Base-by-base conservation (phyloP, 2,113 vertebrate genomes). In the Albula goreensis region DNA sequence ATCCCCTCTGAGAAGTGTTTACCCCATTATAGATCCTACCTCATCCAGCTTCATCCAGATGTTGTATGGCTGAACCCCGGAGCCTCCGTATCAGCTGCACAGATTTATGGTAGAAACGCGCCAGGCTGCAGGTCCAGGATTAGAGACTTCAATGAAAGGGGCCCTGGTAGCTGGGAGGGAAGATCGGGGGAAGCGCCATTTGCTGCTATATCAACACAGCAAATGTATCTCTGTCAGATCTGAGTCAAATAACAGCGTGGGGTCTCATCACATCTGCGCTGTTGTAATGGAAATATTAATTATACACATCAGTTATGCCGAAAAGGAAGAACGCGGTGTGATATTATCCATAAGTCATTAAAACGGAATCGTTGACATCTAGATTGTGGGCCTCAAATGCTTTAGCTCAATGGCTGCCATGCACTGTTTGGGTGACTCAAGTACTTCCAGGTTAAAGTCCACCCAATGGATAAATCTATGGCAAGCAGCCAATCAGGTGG, bases 281-380 rank as follows among this genome's bases (percentile, higher is more conserved):
- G 90, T 92, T 93, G 92, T 94, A 94, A 94, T 94, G 90, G 85
- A 93, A 94, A 93, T 92, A 93, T 93, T 95, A 94, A 95, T 95
- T 93, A 95, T 88, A 92, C 92, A 93, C 91, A 94, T 95, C 94
- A 93, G 93, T 94, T 95, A 94, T 93, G 88, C 89, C 25, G 80
- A 87, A 89, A 91, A 93, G 31, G 88, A 93, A 94, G 91, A 90
- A 31, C n/a, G 89, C 81, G 84, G 89, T 89, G 85, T 92, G 89
- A 93, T 91, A 91, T 88, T 78, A 91, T 31, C 70, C 92, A 93
- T 91, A 87, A 89, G 88, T 84, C 85, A 90, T 94, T 93, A 92
- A 93, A 90, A 90, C 81, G 90, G 90, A 92, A 92, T 92, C 90
- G 92, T 90, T 88, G 90, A 89, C 91, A 93, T 84, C 92, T 3